Conservation (phyloP, 2,797 vertebrate species). For the Clarias platycephalus region DNA sequence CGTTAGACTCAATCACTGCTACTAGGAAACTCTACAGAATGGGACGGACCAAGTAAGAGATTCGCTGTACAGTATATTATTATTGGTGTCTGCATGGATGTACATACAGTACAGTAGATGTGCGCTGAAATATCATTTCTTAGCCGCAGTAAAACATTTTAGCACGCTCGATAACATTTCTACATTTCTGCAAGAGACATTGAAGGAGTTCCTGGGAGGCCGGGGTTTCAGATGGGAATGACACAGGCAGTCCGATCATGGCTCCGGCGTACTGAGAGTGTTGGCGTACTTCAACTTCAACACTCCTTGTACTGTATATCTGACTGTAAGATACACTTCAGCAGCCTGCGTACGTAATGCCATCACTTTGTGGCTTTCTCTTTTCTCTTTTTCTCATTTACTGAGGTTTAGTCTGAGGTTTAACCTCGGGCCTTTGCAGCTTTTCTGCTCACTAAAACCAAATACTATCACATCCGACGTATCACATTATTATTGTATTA, state of each 20-base stretch:
- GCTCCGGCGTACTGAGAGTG: too few species aligned
- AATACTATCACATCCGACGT: not conserved
- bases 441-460: not conserved
- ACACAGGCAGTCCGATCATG: too few species aligned
- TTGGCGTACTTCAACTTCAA: too few species aligned
- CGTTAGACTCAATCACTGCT: not conserved
- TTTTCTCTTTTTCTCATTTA: slow-evolving; percentile 6
- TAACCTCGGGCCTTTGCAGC: not conserved
- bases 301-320: not conserved
- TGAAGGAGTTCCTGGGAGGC: too few species aligned
- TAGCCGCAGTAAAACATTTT: too few species aligned
- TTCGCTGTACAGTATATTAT: not conserved
- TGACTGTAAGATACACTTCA: not conserved
- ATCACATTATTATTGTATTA: too few species aligned
- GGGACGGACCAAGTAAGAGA: not conserved
- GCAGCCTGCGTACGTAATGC: not conserved
- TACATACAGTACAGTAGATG: too few species aligned
- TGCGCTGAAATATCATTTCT: not conserved
- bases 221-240: too few species aligned
- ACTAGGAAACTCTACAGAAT: not conserved
- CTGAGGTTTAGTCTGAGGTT: not conserved
- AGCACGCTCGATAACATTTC: too few species aligned
- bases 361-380: not conserved
- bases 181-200: too few species aligned
- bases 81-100: not conserved